These are phyloP conservation scores for Grallaria varia DNA, from an alignment of 2,113 vertebrate genomes.

Conservation along the genomic window DNA sequence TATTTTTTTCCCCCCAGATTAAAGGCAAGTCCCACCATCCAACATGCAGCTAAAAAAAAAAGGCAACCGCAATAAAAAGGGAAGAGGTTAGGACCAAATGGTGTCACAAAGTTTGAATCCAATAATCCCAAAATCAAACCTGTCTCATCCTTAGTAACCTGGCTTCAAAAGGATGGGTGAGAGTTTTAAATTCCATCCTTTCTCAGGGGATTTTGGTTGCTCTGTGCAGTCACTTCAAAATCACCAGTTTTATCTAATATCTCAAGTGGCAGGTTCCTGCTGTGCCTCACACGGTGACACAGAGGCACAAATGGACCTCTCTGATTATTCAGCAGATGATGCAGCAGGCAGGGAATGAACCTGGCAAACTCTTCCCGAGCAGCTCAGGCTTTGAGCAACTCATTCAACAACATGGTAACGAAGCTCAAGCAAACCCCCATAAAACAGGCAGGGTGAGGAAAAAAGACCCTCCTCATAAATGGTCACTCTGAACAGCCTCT, in stretches of 20 bases:
- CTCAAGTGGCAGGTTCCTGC: background rate
- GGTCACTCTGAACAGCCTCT: background rate
- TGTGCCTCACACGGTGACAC: background rate
- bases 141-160: background rate
- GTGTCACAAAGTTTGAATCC: background rate
- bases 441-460: background rate
- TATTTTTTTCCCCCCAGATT: background rate
- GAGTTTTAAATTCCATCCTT: background rate
- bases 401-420: background rate
- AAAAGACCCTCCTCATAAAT: background rate
- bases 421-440: background rate
- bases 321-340: background rate
- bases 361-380: rapidly evolving
- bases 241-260: background rate
- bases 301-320: background rate
- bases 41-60: background rate
- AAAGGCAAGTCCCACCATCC: background rate
- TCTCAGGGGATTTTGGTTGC: background rate
- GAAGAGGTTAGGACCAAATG: background rate
- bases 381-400: background rate
- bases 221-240: background rate
- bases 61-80: background rate
- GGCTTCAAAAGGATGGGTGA: background rate
- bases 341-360: background rate
- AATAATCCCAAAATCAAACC: background rate